Conservation (phyloP, 1,140 invertebrate species). For the Varroa destructor region DNA sequence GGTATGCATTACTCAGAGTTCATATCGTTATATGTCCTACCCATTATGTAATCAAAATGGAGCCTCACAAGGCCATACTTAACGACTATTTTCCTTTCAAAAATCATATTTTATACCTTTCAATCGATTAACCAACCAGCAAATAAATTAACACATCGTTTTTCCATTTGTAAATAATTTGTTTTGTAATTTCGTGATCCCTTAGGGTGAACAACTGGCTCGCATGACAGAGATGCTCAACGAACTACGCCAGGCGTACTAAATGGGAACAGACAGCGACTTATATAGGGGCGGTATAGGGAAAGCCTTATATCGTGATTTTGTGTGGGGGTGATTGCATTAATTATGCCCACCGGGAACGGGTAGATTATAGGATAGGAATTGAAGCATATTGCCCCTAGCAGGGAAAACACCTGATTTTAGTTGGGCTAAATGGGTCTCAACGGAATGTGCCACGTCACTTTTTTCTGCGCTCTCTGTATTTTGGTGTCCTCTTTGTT, state of each 20-base stretch:
- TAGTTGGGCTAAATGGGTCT: too few relatives aligned
- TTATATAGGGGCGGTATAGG: too few relatives aligned
- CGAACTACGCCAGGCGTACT: constrained; percentile 23
- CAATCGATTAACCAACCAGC: background rate
- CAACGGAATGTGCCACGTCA: too few relatives aligned
- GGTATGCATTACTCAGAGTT: background rate
- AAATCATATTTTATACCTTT: too few relatives aligned
- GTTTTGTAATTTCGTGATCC: background rate
- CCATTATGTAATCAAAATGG: background rate
- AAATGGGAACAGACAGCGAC: background rate
- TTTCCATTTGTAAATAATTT: background rate
- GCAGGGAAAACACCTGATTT: too few relatives aligned
- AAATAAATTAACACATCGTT: background rate
- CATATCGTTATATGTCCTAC: background rate
- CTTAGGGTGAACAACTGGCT: constrained; percentile 16
- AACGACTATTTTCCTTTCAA: background rate
- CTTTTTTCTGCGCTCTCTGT: too few relatives aligned
- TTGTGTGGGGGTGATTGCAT: too few relatives aligned
- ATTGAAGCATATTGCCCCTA: too few relatives aligned
- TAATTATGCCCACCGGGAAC: too few relatives aligned
- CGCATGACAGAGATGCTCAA: constrained; percentile 28
- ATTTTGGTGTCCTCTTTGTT: too few relatives aligned
- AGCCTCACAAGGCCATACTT: background rate
- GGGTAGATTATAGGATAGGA: too few relatives aligned
- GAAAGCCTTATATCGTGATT: too few relatives aligned